A percentile compares a stretch with the other conserved stretches of the same genome.
Evolutionary conservation across 64 coral and sea anemone species (phyloP).

Genomic region (Acropora yongei): DNA sequence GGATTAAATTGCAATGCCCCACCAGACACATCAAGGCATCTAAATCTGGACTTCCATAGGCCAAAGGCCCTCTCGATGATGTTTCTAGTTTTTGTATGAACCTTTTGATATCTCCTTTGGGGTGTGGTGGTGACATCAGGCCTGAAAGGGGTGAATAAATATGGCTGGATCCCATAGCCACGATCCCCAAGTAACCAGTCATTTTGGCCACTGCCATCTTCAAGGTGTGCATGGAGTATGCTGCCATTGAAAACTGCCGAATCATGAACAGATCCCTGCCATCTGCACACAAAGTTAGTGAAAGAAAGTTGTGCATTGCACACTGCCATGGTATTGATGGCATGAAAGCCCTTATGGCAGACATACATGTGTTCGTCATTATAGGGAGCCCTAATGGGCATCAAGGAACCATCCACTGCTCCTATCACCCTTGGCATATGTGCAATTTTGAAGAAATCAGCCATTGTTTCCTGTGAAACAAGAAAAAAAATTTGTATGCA

Average conservation of each 20-base stretch:
- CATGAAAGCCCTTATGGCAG: slow-evolving; percentile 52
- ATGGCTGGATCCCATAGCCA: slow-evolving; percentile 2
- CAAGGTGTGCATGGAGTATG: neutral
- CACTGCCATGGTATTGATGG: slow-evolving; percentile 29
- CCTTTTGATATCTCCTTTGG: slow-evolving; percentile 17
- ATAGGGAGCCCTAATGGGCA: slow-evolving; percentile 2
- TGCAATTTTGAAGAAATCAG: no score
- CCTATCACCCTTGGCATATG: no score
- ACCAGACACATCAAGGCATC: slow-evolving; percentile 34
- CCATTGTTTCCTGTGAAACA: no score
- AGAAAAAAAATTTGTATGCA: no score
- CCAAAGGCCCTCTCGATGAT: slow-evolving; percentile 37
- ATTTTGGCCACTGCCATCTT: neutral
- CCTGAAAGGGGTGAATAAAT: slow-evolving; percentile 21
- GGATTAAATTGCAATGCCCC: slow-evolving; percentile 25
- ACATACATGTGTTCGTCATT: slow-evolving; percentile 27
- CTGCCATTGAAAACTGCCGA: no score
- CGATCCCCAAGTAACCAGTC: slow-evolving; percentile 21
- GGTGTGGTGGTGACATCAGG: neutral
- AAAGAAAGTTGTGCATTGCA: slow-evolving; percentile 30
- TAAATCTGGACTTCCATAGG: slow-evolving; percentile 38
- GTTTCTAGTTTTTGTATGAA: slow-evolving; percentile 28
- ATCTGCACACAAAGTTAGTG: slow-evolving; percentile 25
- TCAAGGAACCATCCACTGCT: slow-evolving; percentile 26
- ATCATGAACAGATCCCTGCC: slow-evolving; percentile 25